Percentiles rank a stretch among this genome's conserved stretches.
These are phyloP conservation scores for Ailuropoda melanoleuca DNA, from an alignment of 2,113 vertebrate species.

Conservation along the genomic window DNA sequence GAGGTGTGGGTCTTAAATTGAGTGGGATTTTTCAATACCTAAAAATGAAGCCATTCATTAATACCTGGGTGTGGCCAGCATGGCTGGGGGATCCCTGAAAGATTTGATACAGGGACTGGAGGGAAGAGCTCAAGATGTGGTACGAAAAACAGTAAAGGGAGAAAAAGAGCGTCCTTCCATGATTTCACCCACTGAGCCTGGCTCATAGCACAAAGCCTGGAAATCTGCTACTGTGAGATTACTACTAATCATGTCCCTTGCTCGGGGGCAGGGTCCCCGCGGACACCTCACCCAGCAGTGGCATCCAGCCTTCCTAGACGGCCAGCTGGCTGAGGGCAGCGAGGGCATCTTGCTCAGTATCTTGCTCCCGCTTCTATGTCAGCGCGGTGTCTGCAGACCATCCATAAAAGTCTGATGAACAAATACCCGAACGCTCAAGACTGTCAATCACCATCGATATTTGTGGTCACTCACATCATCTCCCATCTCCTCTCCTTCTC, in stretches of 20 bases:
- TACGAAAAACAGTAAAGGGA: background rate
- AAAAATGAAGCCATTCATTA: background rate
- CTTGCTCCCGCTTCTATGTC: background rate
- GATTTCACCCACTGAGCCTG: background rate
- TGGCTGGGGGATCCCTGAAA: background rate
- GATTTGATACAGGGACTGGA: background rate
- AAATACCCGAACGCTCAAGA: background rate
- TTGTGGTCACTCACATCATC: background rate
- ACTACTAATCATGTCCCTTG: background rate
- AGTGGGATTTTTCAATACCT: background rate
- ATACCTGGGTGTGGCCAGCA: background rate
- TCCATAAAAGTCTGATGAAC: background rate
- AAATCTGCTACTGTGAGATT: background rate
- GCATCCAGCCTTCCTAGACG: background rate
- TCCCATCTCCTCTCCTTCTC: background rate
- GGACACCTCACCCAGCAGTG: background rate
- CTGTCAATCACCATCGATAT: background rate
- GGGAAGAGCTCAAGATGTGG: background rate
- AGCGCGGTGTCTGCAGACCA: background rate
- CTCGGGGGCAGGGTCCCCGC: background rate
- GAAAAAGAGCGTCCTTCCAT: background rate
- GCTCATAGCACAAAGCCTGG: background rate
- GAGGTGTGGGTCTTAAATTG: background rate
- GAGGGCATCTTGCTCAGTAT: background rate
- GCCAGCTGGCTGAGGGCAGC: background rate